Evolutionary conservation across 1,140 invertebrate genomes (phyloP).

Genomic region (Caenorhabditis briggsae): DNA sequence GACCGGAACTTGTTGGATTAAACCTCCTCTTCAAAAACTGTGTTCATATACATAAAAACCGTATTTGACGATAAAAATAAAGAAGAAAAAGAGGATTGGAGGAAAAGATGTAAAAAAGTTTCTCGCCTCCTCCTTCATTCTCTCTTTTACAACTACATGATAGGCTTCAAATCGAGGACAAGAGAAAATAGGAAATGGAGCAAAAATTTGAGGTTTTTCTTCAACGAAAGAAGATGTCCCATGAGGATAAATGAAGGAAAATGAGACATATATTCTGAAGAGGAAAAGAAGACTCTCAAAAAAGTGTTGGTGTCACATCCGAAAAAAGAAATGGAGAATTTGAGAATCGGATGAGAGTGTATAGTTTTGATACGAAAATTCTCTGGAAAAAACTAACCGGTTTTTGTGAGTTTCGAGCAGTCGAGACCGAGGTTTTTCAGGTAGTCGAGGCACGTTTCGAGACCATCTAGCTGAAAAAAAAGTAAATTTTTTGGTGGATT

Average conservation of each 20-base stretch:
- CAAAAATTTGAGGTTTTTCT: slow-evolving; percentile 47
- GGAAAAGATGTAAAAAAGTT: slow-evolving; percentile 23
- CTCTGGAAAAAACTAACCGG: slow-evolving; percentile 22
- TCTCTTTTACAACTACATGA: slow-evolving; percentile 26
- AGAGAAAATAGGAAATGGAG: slow-evolving; percentile 6
- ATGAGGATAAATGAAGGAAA: slow-evolving; percentile 17
- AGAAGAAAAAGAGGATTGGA: neutral
- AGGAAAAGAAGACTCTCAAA: slow-evolving; percentile 10
- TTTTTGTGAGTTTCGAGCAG: slow-evolving; percentile 52
- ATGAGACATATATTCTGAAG: slow-evolving; percentile 27
- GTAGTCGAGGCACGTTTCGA: slow-evolving; percentile 51
- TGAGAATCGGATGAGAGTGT: neutral
- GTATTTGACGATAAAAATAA: neutral
- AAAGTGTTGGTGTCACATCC: slow-evolving; percentile 34
- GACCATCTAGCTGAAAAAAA: slow-evolving; percentile 36
- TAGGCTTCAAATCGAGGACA: slow-evolving; percentile 42
- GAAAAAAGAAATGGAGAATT: neutral
- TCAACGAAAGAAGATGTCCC: slow-evolving; percentile 6
- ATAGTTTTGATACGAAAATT: slow-evolving; percentile 38
- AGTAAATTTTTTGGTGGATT: neutral
- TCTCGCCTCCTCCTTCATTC: no score
- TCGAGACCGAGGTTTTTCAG: slow-evolving; percentile 41
- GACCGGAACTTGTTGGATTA: slow-evolving; percentile 54
- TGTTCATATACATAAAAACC: slow-evolving; percentile 11
- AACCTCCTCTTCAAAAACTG: neutral